Percentiles rank a stretch among this genome's conserved stretches.
Conservation (phyloP, 2,888 invertebrate species). For the Ectobius pallidus region DNA sequence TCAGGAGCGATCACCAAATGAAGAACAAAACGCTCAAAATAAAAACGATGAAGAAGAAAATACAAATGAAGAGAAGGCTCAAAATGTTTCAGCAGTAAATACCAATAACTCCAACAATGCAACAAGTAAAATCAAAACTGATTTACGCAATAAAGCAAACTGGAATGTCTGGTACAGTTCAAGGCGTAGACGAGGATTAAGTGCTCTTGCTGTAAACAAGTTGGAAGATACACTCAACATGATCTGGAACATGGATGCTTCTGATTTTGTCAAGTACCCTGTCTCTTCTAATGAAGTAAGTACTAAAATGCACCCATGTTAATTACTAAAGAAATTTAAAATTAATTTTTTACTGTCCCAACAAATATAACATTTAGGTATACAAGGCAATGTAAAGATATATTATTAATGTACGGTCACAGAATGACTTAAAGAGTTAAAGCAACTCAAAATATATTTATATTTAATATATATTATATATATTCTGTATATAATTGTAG, state of each 20-base stretch:
- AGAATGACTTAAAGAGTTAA: too few species aligned
- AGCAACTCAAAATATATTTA: too few species aligned
- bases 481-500: too few species aligned
- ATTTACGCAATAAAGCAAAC: constrained; percentile 46
- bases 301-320: too few species aligned
- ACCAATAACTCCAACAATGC: constrained; percentile 41
- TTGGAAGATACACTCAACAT: constrained; percentile 50
- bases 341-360: too few species aligned
- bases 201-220: constrained; percentile 48
- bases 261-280: constrained; percentile 48
- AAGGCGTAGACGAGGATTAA: constrained; percentile 49
- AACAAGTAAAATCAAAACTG: constrained; percentile 27
- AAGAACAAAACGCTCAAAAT: neutral
- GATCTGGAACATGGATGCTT: constrained; percentile 51
- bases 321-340: too few species aligned
- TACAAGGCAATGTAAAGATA: too few species aligned
- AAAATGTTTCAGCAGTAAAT: neutral
- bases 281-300: constrained; percentile 4
- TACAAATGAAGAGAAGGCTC: constrained; percentile 34
- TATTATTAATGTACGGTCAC: too few species aligned
- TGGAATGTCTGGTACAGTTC: constrained; percentile 52
- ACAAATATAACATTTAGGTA: too few species aligned
- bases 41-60: neutral
- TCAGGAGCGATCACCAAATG: neutral
- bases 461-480: too few species aligned